Conservation (phyloP, 1,140 invertebrate species). For the Bilobella aurantiaca region DNA sequence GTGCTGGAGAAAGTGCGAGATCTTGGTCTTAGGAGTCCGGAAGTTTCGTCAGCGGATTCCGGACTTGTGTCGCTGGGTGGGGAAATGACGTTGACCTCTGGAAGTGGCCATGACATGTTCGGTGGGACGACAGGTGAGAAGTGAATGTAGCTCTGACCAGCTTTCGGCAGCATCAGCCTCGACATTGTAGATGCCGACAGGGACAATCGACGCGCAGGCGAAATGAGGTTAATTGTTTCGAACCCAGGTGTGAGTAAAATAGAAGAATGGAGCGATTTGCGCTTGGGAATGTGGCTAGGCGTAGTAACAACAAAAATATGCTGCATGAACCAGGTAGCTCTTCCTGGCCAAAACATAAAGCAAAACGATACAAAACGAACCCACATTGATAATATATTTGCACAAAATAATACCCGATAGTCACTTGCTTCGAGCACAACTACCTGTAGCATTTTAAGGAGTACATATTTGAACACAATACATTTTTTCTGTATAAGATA, state of each 20-base stretch:
- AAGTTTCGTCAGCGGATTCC: constrained; percentile 7
- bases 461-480: no score
- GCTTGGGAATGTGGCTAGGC: neutral
- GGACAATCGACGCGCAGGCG: neutral
- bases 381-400: no score
- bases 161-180: neutral
- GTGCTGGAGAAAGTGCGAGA: constrained; percentile 7
- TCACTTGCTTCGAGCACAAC: no score
- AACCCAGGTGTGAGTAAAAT: neutral
- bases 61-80: neutral
- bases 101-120: neutral
- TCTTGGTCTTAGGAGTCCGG: constrained; percentile 14
- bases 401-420: no score
- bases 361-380: neutral
- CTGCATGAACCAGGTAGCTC: neutral
- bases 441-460: no score
- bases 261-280: neutral
- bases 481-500: no score
- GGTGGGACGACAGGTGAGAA: neutral
- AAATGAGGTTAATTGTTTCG: neutral
- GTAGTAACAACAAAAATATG: constrained; percentile 1
- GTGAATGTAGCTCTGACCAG: neutral
- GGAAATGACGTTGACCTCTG: neutral
- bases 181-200: neutral
- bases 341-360: neutral